Conservation (phyloP, 2,888 invertebrate species). For the Sminthurinus aureus region DNA sequence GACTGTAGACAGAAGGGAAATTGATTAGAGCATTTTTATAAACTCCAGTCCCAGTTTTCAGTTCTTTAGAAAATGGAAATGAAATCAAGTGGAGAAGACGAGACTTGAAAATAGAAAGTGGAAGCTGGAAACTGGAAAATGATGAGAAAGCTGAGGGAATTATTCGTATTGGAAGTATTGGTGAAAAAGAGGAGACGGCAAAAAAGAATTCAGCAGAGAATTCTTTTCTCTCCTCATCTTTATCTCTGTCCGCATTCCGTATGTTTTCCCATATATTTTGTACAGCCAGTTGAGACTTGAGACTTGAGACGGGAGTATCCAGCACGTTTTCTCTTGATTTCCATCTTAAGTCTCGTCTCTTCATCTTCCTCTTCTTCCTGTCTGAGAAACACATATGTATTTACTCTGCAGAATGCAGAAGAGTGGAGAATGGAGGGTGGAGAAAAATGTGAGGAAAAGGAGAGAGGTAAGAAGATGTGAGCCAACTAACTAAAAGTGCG, state of each 20-base stretch:
- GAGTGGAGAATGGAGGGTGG: too few relatives aligned
- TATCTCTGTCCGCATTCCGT: not conserved
- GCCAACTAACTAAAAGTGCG: not conserved
- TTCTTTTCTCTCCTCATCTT: not conserved
- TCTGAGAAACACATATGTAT: too few relatives aligned
- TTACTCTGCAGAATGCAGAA: not conserved
- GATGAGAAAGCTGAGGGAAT: not conserved
- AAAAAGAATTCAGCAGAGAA: slow-evolving; percentile 6
- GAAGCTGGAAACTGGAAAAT: not conserved
- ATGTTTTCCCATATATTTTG: too few relatives aligned
- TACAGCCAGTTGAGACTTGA: too few relatives aligned
- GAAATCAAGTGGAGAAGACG: not conserved
- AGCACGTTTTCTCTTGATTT: not conserved
- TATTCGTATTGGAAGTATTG: not conserved
- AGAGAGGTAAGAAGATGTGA: not conserved
- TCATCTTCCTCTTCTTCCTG: not conserved
- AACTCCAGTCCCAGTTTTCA: not conserved
- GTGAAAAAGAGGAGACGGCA: not conserved
- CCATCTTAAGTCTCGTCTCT: not conserved
- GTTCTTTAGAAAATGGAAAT: not conserved
- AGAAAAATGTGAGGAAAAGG: not conserved
- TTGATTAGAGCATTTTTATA: not conserved
- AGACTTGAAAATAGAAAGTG: too few relatives aligned
- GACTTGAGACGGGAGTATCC: too few relatives aligned
- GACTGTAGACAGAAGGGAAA: too few relatives aligned